Percentiles rank a stretch among this genome's conserved stretches.
These are phyloP conservation scores for Spermophilus dauricus DNA, from an alignment of 2,113 vertebrate genomes.

Conservation along the genomic window DNA sequence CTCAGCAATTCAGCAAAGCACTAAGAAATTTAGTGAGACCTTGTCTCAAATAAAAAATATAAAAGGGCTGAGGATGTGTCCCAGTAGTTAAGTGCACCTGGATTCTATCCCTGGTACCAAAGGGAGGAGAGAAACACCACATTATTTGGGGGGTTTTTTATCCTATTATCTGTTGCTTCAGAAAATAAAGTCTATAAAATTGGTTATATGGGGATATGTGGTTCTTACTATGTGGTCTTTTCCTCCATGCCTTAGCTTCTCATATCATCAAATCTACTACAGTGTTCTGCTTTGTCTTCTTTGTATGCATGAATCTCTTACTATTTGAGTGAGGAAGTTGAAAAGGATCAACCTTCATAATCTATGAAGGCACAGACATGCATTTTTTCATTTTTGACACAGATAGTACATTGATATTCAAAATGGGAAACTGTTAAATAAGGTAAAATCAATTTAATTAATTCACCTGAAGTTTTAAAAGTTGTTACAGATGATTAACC, in stretches of 20 bases:
- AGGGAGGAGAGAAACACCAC: too few relatives aligned
- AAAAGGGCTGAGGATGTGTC: too few relatives aligned
- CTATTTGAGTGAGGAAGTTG: not conserved
- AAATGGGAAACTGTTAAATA: not conserved
- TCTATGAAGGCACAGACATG: not conserved
- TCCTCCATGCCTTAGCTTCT: not conserved
- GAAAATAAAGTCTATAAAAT: not conserved
- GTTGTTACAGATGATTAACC: conserved; percentile 27
- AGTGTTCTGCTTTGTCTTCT: not conserved
- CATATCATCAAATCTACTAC: not conserved
- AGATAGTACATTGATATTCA: not conserved
- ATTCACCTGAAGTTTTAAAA: conserved; percentile 2
- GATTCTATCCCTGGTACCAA: too few relatives aligned
- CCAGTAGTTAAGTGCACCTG: too few relatives aligned
- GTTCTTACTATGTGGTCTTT: not conserved
- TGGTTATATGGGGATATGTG: not conserved
- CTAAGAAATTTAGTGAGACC: too few relatives aligned
- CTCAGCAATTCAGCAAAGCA: too few relatives aligned
- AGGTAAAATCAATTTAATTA: conserved; percentile 42
- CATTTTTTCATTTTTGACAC: not conserved
- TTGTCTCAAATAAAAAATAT: too few relatives aligned
- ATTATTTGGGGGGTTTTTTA: not conserved
- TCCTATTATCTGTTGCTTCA: not conserved
- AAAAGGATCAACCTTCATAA: not conserved
- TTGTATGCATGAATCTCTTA: not conserved